Percentiles rank a stretch among this genome's conserved stretches.
These are phyloP conservation scores for Byasa hedistus DNA, from an alignment of 2,888 invertebrate genomes.

Conservation along the genomic window DNA sequence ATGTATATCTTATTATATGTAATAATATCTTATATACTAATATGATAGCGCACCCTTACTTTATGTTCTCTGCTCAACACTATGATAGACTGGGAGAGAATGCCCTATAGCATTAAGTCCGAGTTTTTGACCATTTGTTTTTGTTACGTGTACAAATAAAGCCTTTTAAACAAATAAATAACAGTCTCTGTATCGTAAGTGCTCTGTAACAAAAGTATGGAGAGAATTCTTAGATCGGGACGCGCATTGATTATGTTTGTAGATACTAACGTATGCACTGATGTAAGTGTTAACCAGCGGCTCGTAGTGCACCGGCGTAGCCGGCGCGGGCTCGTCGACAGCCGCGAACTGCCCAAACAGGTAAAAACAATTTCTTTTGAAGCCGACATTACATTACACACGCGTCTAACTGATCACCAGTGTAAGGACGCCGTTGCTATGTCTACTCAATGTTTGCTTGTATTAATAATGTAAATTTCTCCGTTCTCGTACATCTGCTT, in stretches of 20 bases:
- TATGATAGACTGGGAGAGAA: no score
- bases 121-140: no score
- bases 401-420: constrained; percentile 26
- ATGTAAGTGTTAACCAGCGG: constrained; percentile 63
- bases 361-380: constrained; percentile 31
- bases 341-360: constrained; percentile 30
- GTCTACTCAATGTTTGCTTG: constrained; percentile 20
- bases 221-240: constrained; percentile 28
- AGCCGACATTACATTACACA: constrained; percentile 28
- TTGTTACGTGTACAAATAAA: no score
- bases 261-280: constrained; percentile 58
- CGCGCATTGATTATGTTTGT: constrained; percentile 48
- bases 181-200: constrained; percentile 20
- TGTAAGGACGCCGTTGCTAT: constrained; percentile 19
- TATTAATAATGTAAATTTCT: constrained; percentile 23
- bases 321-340: constrained; percentile 51
- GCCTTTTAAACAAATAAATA: not conserved
- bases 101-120: no score
- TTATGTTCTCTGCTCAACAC: no score
- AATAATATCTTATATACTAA: no score
- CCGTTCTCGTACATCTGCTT: not conserved
- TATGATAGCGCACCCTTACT: no score
- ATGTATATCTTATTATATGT: no score
- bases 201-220: constrained; percentile 26
- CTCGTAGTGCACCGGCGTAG: constrained; percentile 48